phyloP scores from a whole-genome alignment of 2,888 invertebrate species.

The Polylopha cassiicola region DNA sequence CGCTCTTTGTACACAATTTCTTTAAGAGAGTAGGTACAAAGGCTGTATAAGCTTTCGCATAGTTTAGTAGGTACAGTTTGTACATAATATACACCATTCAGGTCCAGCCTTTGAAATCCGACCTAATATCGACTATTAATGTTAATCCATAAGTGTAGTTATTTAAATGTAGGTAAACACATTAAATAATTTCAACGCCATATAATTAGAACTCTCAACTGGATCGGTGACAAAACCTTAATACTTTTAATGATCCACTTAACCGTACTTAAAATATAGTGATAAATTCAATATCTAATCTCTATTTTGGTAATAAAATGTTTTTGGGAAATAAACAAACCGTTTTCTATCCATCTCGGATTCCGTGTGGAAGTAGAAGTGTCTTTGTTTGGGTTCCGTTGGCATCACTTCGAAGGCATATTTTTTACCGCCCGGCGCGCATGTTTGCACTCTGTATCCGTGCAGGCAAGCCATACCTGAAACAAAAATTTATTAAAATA shows the following conservation, averaged over 20 bases:
- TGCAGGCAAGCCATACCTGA: slow-evolving; percentile 94
- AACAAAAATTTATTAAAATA: slow-evolving; percentile 20
- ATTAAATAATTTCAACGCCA: too few relatives aligned
- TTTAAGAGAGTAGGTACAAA: too few relatives aligned
- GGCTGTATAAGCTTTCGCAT: too few relatives aligned
- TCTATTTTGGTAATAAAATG: slow-evolving; percentile 6
- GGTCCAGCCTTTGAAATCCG: too few relatives aligned
- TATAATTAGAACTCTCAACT: too few relatives aligned
- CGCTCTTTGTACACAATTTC: too few relatives aligned
- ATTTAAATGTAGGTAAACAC: too few relatives aligned
- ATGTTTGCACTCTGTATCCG: slow-evolving; percentile 93
- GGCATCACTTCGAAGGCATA: slow-evolving; percentile 95
- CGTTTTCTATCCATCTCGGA: slow-evolving; percentile 96
- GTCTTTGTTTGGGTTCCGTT: slow-evolving; percentile 89
- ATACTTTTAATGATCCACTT: slow-evolving; percentile 13
- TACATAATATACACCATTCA: too few relatives aligned
- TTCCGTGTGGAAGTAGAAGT: slow-evolving; percentile 95
- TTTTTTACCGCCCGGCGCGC: slow-evolving; percentile 90
- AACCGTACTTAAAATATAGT: slow-evolving; percentile 4
- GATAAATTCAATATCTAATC: slow-evolving; percentile 15
- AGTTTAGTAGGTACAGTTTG: too few relatives aligned
- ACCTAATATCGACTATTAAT: too few relatives aligned
- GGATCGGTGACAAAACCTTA: too few relatives aligned
- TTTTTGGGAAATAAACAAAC: slow-evolving; percentile 58
- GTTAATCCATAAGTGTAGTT: too few relatives aligned